Conservation (phyloP, 1,140 invertebrate species). For the Trichogramma pretiosum region DNA sequence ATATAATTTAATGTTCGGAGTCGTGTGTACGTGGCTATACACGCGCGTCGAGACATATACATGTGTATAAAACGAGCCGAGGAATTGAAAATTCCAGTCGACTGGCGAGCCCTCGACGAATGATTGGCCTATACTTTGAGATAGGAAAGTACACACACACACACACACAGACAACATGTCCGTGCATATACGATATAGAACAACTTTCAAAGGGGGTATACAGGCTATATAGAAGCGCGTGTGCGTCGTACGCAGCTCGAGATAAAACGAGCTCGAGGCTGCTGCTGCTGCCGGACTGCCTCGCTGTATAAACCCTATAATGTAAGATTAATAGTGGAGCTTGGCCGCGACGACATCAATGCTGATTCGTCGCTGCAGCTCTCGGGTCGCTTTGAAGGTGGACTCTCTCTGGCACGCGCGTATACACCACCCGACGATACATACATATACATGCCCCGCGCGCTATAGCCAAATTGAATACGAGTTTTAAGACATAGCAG, state of each 20-base stretch:
- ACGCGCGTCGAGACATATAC: too few species aligned
- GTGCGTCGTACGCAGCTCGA: background rate
- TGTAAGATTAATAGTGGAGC: slow-evolving; percentile 46
- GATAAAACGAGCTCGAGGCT: slow-evolving; percentile 1
- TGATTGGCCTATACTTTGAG: slow-evolving; percentile 21
- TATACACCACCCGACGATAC: slow-evolving; percentile 6
- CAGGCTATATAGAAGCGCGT: background rate
- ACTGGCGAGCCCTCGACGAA: slow-evolving; percentile 24
- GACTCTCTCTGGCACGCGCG: slow-evolving; percentile 23
- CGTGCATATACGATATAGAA: too few species aligned
- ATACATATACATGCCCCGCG: background rate
- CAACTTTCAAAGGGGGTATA: too few species aligned
- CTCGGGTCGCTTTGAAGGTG: slow-evolving; percentile 48
- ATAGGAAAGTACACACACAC: background rate
- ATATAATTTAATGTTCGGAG: too few species aligned
- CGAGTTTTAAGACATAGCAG: too few species aligned
- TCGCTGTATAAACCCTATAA: slow-evolving; percentile 43
- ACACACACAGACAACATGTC: too few species aligned
- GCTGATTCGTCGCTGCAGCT: slow-evolving; percentile 42
- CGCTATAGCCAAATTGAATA: too few species aligned
- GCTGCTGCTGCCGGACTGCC: too few species aligned
- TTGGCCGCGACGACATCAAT: slow-evolving; percentile 31
- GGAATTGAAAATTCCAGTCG: slow-evolving; percentile 44
- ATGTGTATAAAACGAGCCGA: too few species aligned
- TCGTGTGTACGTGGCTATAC: too few species aligned